Evolutionary conservation across 2,113 vertebrate genomes (phyloP), one percentile per base, ranked within the genome.

Genomic region (Hipposideros armiger): DNA sequence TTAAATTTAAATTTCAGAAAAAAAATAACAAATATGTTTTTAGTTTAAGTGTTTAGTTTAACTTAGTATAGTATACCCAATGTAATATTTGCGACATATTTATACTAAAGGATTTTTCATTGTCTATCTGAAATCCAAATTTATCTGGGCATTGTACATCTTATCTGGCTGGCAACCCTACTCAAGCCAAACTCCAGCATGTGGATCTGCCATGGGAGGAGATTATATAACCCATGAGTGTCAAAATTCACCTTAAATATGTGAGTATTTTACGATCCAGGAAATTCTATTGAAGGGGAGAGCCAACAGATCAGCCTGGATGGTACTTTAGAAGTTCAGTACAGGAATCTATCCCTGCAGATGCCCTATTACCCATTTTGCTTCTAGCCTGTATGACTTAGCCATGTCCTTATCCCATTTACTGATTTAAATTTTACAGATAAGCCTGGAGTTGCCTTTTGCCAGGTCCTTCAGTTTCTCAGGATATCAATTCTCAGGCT

Each of bases 21-120:
- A 84, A 94, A 84, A 87, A 94, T 64, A 89, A 91, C 52, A 15
- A 90, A 83, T 47, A 82, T 17, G 50, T n/a, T 69, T 50, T 77
- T 69, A 62, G 15, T 14, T 1, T 67, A 78, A 17, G 4, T 4
- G 70, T 52, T 36, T 36, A 36, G 36, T 36, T 36, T 36, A 36
- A 72, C 32, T 52, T 87, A 42, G 15, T 42, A n/a, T 17, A 66
- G 2, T 72, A 78, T 42, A 60, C 2, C 50, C 4, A 5, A 26
- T 56, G 9, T 47, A 54, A 84, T 83, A 72, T 40, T 42, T 32
- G n/a, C 13, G 20, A 50, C 11, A 85, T 58, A 80, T 26, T 77
- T 87, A 56, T 32, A 54, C 16, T 22, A 26, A 58, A 92, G 87
- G 7, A 40, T 32, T 91, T 87, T 70, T 81, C 20, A 15, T 76